These are phyloP conservation scores for Oxyura jamaicensis DNA, from an alignment of 2,113 vertebrate genomes.

Conservation along the genomic window DNA sequence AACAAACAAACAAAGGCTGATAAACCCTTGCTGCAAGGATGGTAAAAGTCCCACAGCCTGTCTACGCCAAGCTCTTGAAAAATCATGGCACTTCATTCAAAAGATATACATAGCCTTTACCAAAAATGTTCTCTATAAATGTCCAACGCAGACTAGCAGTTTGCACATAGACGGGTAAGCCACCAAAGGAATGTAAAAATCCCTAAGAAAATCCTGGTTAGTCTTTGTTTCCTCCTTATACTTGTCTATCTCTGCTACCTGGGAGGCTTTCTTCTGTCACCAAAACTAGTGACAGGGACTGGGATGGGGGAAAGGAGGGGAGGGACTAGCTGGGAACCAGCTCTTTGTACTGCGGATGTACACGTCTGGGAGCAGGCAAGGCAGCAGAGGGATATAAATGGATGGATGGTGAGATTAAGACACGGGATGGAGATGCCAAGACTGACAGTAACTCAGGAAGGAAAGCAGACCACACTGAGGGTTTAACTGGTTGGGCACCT, in stretches of 20 bases:
- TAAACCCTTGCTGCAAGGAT: not conserved
- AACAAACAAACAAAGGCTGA: not conserved
- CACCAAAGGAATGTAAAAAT: not conserved
- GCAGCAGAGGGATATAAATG: not conserved
- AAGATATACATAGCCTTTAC: not conserved
- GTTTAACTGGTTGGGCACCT: not conserved
- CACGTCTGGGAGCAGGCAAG: not conserved
- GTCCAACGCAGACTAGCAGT: not conserved
- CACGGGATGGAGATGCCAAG: not conserved
- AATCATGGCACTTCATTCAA: not conserved
- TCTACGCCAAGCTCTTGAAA: not conserved
- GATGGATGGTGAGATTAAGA: not conserved
- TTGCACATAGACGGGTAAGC: not conserved
- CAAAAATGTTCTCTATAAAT: accelerated
- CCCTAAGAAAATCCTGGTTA: not conserved
- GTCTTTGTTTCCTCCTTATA: not conserved
- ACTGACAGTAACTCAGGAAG: not conserved
- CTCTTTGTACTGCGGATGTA: not conserved
- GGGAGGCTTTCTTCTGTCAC: too few species aligned
- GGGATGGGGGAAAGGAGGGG: not conserved
- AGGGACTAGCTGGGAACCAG: not conserved
- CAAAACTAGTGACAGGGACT: not conserved
- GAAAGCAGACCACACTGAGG: not conserved
- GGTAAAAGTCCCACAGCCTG: not conserved
- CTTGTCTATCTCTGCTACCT: not conserved